Evolutionary conservation across 2,113 vertebrate species (phyloP), one percentile per base, ranked within the genome.

Genomic region (Gopherus flavomarginatus): DNA sequence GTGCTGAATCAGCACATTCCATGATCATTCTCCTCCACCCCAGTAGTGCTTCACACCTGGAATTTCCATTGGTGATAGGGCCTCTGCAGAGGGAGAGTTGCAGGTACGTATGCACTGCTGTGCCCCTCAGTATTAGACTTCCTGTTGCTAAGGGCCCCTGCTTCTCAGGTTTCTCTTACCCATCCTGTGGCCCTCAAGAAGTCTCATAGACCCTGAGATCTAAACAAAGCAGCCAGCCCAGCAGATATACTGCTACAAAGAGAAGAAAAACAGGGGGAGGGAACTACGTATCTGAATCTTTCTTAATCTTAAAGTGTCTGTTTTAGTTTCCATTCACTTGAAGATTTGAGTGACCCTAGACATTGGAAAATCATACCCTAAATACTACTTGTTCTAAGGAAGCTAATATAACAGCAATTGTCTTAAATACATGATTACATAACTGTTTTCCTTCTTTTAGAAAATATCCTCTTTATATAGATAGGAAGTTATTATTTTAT

Each of bases 241-340:
- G 31, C 79, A 81, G 81, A 65, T 88, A 85, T 88, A 72, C 10
- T n/a, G 85, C 54, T 83, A 78, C 86, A 56, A 79, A 92, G 90
- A 92, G 87, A 92, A 92, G 85, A 44, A 35, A 35, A 35, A 17
- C 3, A 5, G 42, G 54, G 21, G 29, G n/a, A 92, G 17, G 53
- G 47, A 59, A 92, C 54, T 88, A 52, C 87, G 65, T 84, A 9
- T 38, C 90, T 92, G 87, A 92, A 92, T 88, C 80, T 52, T 92
- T 87, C 87, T 85, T 83, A 65, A 56, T 75, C 83, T 59, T 78
- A 87, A 83, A 54, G 49, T 53, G 44, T 78, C 27, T 62, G 44
- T 24, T n/a, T 49, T 49, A 47, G 83, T 83, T 88, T 87, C 59
- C 83, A 83, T 92, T 65, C 90, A 53, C 65, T 92, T 65, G 52